These are phyloP conservation scores for Clarias magur DNA, from an alignment of 2,113 vertebrate genomes.

Conservation along the genomic window DNA sequence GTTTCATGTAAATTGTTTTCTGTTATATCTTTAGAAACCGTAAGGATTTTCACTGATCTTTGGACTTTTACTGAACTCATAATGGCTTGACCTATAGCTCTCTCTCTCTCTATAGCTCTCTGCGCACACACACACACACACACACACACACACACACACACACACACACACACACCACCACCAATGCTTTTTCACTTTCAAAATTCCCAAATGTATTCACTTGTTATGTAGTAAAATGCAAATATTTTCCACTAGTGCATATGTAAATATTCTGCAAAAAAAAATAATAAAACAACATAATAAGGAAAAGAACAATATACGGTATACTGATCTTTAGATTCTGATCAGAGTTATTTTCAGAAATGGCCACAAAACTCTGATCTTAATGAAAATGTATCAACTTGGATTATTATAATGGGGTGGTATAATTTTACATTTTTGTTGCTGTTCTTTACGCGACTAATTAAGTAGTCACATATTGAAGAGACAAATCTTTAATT, in stretches of 20 bases:
- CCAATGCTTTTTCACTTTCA: slow-evolving; percentile 10
- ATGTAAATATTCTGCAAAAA: background rate
- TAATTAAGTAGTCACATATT: background rate
- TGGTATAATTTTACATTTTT: too few relatives aligned
- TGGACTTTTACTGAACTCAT: background rate
- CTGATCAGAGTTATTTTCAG: background rate
- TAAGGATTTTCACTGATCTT: background rate
- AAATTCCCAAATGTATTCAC: slow-evolving; percentile 11
- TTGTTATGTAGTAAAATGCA: background rate
- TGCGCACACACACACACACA: background rate
- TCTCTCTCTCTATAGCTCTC: background rate
- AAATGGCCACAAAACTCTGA: background rate
- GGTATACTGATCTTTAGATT: background rate
- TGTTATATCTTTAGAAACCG: background rate
- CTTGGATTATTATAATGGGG: background rate
- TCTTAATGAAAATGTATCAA: background rate
- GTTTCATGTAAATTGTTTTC: background rate
- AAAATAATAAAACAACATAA: background rate
- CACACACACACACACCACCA: background rate
- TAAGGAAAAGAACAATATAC: background rate
- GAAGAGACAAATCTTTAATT: background rate
- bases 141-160: background rate
- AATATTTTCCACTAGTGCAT: background rate
- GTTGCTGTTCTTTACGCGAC: background rate
- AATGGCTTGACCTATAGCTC: background rate